phyloP scores from a whole-genome alignment of 30 jellyfish, hydroid and myxozoan species.

The Aurelia aurita complex sp. Pacific region DNA sequence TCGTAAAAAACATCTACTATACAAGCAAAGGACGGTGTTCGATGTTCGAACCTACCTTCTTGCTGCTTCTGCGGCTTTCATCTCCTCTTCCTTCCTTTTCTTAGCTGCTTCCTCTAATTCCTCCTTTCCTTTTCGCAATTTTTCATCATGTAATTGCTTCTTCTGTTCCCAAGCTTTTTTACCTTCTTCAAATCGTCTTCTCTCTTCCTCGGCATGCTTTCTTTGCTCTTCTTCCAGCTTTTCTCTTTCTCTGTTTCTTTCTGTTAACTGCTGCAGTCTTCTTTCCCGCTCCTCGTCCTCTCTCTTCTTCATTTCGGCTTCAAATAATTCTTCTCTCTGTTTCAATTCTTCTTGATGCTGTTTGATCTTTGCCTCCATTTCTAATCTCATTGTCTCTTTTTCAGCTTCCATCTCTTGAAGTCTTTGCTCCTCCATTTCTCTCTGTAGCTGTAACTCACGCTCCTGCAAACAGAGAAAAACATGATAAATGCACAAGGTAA shows the following conservation, averaged over 20 bases:
- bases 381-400: constrained; percentile 3
- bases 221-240: constrained; percentile 22
- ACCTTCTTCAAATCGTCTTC: constrained; percentile 19
- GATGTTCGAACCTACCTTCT: not conserved
- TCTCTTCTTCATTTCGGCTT: constrained; percentile 28
- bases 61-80: constrained; percentile 39
- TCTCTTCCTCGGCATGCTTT: constrained; percentile 35
- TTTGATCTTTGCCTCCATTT: constrained; percentile 11
- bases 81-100: constrained; percentile 35
- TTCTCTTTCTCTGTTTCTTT: constrained; percentile 32
- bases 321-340: constrained; percentile 27
- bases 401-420: constrained; percentile 5
- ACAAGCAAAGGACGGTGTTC: too few relatives aligned
- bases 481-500: too few relatives aligned
- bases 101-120: constrained; percentile 23
- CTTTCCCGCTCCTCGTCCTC: constrained; percentile 40
- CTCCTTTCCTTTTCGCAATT: constrained; percentile 15
- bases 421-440: not conserved
- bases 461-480: not conserved
- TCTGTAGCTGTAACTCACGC: not conserved
- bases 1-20: too few relatives aligned
- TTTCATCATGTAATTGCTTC: constrained; percentile 18
- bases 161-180: constrained; percentile 21
- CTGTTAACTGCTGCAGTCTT: constrained; percentile 20
- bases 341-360: constrained; percentile 31